These are phyloP conservation scores for Sminthurides bifidus DNA, from an alignment of 1,140 invertebrate genomes.

Conservation along the genomic window DNA sequence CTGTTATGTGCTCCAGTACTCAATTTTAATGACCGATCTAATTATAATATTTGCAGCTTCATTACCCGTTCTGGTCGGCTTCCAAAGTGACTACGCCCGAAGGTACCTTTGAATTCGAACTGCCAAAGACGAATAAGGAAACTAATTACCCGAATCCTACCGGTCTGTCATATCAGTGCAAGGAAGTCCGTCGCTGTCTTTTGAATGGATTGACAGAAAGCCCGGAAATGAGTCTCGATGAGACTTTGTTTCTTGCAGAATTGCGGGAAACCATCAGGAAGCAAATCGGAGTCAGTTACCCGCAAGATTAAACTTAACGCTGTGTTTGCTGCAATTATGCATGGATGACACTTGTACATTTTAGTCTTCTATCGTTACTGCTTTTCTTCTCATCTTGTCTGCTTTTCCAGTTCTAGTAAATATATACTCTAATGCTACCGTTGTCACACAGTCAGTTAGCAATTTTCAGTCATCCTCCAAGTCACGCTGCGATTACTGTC, in stretches of 20 bases:
- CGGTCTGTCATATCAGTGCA: constrained; percentile 58
- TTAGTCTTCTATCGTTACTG: no score
- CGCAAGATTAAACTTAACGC: constrained; percentile 43
- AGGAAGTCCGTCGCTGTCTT: constrained; percentile 56
- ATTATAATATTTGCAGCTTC: no score
- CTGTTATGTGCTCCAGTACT: no score
- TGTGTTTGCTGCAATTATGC: no score
- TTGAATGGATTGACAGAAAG: constrained; percentile 49
- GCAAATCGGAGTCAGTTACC: constrained; percentile 42
- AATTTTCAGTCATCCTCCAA: no score
- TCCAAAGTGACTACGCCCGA: constrained; percentile 12
- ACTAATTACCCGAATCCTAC: constrained; percentile 55
- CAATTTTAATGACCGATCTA: no score
- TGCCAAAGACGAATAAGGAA: constrained; percentile 41
- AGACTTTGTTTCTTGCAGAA: constrained; percentile 49
- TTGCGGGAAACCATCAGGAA: constrained; percentile 53
- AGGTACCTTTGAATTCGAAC: constrained; percentile 39
- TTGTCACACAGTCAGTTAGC: no score
- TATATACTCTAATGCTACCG: no score
- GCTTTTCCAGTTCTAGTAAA: no score
- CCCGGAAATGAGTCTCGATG: constrained; percentile 44
- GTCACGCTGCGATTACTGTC: no score
- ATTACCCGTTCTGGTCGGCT: not conserved
- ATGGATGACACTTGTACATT: no score
- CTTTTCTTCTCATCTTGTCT: no score